These are phyloP conservation scores for Gadopsis marmoratus DNA, from an alignment of 2,797 vertebrate species.

Conservation along the genomic window DNA sequence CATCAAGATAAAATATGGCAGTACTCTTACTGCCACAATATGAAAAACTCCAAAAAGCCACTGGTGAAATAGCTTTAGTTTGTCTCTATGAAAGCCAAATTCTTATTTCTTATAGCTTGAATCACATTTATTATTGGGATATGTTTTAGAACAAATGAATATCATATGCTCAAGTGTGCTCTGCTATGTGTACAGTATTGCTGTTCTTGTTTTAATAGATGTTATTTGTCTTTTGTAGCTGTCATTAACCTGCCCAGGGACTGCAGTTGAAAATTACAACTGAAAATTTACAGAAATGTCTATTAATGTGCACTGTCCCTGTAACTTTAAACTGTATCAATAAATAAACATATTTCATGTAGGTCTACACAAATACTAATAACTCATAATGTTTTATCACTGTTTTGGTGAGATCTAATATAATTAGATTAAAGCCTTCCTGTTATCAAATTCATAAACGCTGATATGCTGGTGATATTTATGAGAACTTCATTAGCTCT, in stretches of 20 bases:
- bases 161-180: neutral
- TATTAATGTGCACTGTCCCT: too few species aligned
- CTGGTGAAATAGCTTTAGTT: neutral
- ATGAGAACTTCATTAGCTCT: conserved; percentile 15
- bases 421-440: conserved; percentile 16
- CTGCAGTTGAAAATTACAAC: too few species aligned
- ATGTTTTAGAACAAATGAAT: conserved; percentile 3
- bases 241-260: too few species aligned
- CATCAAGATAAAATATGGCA: neutral
- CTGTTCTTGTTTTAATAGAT: too few species aligned
- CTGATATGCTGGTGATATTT: neutral
- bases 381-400: conserved; percentile 3
- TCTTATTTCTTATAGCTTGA: neutral
- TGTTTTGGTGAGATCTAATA: conserved; percentile 18
- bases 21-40: neutral
- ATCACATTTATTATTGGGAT: conserved; percentile 1
- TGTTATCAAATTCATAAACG: conserved; percentile 29
- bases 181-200: too few species aligned
- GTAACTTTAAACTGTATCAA: too few species aligned
- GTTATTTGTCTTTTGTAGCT: too few species aligned
- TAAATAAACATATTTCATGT: too few species aligned
- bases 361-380: neutral
- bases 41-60: too few species aligned
- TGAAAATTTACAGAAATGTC: too few species aligned
- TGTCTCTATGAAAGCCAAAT: neutral